phyloP scores from a whole-genome alignment of 92 coral and sea anemone species.

The Virgularia gustaviana region DNA sequence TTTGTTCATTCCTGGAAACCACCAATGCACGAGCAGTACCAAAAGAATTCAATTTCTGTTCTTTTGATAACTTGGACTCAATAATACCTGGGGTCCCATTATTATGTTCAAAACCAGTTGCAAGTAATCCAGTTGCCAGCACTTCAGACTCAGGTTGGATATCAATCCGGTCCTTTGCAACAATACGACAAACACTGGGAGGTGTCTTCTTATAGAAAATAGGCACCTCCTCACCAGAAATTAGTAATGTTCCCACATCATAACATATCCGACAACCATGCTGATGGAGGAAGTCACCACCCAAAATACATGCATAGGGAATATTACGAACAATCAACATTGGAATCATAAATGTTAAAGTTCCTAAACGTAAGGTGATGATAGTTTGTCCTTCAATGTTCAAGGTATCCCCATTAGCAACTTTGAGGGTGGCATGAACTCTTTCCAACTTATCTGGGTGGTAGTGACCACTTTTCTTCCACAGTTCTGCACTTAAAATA shows the following conservation, averaged over 20 bases:
- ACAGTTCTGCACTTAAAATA: slow-evolving; percentile 39
- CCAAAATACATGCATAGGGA: slow-evolving; percentile 14
- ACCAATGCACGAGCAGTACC: slow-evolving; percentile 31
- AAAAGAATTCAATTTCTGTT: background rate
- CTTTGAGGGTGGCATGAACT: slow-evolving; percentile 19
- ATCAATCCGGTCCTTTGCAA: slow-evolving; percentile 24
- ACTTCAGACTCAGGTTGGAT: slow-evolving; percentile 32
- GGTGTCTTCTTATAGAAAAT: slow-evolving; percentile 22
- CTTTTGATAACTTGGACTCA: slow-evolving; percentile 15
- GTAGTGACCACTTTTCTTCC: slow-evolving; percentile 40
- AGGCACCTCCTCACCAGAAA: slow-evolving; percentile 38
- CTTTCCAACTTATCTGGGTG: slow-evolving; percentile 21
- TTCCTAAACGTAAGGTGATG: slow-evolving; percentile 31
- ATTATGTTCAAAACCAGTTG: slow-evolving; percentile 37
- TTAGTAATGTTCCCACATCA: slow-evolving; percentile 39
- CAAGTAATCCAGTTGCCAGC: slow-evolving; percentile 20
- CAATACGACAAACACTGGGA: slow-evolving; percentile 33
- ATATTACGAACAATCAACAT: slow-evolving; percentile 31
- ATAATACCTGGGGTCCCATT: slow-evolving; percentile 36
- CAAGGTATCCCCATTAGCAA: background rate
- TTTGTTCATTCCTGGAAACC: slow-evolving; percentile 25
- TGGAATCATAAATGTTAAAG: slow-evolving; percentile 6
- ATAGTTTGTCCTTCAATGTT: slow-evolving; percentile 21
- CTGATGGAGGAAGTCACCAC: slow-evolving; percentile 49
- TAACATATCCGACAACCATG: slow-evolving; percentile 45